A percentile compares a stretch with the other conserved stretches of the same genome.
These are phyloP conservation scores for Sinocyclocheilus maitianheensis DNA, from an alignment of 2,113 vertebrate species.

Conservation along the genomic window DNA sequence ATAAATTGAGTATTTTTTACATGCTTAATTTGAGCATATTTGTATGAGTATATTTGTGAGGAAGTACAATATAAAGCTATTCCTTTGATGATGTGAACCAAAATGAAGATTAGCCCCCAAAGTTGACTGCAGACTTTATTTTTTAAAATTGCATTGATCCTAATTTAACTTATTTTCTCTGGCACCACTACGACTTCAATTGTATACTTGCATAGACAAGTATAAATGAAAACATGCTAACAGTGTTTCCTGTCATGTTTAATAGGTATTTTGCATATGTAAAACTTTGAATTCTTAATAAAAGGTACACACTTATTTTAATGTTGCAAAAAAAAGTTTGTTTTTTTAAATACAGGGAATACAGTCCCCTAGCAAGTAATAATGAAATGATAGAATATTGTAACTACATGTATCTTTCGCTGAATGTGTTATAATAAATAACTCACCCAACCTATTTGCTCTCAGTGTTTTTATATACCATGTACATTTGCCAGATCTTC, in stretches of 20 bases:
- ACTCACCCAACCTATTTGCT: conserved; percentile 26
- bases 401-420: conserved; percentile 27
- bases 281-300: conserved; percentile 11
- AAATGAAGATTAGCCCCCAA: conserved; percentile 26
- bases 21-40: background rate
- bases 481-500: background rate
- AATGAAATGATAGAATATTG: conserved; percentile 12
- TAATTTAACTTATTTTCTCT: conserved; percentile 31
- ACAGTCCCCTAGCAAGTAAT: conserved; percentile 4
- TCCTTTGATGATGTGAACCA: conserved; percentile 35
- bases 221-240: background rate
- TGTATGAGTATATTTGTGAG: conserved; percentile 14
- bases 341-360: conserved; percentile 25
- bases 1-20: conserved; percentile 16
- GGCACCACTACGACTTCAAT: background rate
- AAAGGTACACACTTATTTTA: background rate
- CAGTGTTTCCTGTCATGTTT: conserved; percentile 35
- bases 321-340: background rate
- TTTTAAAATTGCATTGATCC: background rate
- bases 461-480: background rate
- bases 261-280: conserved; percentile 36
- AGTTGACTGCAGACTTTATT: conserved; percentile 19
- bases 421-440: conserved; percentile 53
- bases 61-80: conserved; percentile 11
- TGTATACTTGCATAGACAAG: conserved; percentile 25